Conservation (phyloP, 2,797 vertebrate species). For the Pristis pectinata region DNA sequence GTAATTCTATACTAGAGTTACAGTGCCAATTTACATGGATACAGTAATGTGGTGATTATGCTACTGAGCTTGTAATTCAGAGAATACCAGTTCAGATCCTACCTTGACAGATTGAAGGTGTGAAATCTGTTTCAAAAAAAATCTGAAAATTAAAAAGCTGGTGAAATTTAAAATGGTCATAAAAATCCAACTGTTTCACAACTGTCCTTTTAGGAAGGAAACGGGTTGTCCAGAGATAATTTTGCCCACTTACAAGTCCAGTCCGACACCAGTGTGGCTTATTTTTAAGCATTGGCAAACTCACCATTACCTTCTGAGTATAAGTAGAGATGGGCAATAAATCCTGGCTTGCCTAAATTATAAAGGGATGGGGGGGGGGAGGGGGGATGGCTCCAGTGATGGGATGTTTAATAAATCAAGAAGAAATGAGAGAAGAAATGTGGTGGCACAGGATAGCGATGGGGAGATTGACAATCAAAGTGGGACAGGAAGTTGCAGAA, state of each 20-base stretch:
- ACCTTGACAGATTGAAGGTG: neutral
- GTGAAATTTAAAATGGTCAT: neutral
- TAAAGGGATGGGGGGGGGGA: no score
- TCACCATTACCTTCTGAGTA: neutral
- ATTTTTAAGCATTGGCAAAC: neutral
- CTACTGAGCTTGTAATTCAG: neutral
- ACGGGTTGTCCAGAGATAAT: neutral
- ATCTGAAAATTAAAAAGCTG: constrained; percentile 8
- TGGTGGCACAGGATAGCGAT: no score
- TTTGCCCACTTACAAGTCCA: neutral
- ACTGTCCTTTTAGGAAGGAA: neutral
- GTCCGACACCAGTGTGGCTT: neutral
- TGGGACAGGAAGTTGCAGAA: no score
- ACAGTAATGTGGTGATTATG: neutral
- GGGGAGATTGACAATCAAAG: no score
- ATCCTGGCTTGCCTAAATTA: neutral
- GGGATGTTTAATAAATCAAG: no score
- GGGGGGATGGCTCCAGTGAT: no score
- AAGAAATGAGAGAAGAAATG: no score
- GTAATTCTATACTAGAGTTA: neutral
- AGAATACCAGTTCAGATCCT: neutral
- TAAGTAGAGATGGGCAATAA: neutral
- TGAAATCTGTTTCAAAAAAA: neutral
- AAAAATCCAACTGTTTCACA: neutral
- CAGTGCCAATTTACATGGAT: neutral